Percentiles rank a stretch among this genome's conserved stretches.
These are phyloP conservation scores for Neotragus moschatus DNA, from an alignment of 2,113 vertebrate species.

Conservation along the genomic window DNA sequence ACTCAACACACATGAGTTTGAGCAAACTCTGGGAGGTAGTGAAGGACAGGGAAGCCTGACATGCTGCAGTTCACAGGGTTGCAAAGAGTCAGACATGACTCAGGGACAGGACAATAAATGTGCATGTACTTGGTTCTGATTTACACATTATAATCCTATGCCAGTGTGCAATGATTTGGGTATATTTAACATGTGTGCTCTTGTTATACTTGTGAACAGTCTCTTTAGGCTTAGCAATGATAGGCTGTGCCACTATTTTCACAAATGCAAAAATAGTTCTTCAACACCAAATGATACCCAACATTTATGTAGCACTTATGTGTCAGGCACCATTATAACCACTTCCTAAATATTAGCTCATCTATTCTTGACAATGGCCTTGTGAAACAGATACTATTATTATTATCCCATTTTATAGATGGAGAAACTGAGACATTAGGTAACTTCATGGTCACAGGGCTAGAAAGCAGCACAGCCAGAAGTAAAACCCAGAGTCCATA, in stretches of 20 bases:
- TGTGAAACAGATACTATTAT: not conserved
- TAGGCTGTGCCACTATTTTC: not conserved
- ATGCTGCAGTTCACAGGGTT: not conserved
- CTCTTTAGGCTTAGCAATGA: not conserved
- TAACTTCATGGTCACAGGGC: not conserved
- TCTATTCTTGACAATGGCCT: not conserved
- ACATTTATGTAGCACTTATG: not conserved
- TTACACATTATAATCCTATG: not conserved
- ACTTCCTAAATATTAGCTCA: not conserved
- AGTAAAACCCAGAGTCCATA: not conserved
- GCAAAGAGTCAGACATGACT: not conserved
- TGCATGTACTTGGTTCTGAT: not conserved
- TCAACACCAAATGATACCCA: not conserved
- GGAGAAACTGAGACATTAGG: not conserved
- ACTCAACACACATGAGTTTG: not conserved
- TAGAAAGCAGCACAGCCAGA: not conserved
- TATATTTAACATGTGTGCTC: not conserved
- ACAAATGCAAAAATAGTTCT: not conserved
- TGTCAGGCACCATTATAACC: not conserved
- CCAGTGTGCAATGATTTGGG: not conserved
- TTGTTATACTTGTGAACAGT: not conserved
- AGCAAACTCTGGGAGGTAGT: not conserved
- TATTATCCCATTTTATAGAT: not conserved
- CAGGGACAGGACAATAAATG: not conserved
- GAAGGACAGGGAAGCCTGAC: not conserved